Evolutionary conservation across 2,797 vertebrate genomes (phyloP).

Genomic region (Sarcophilus harrisii): DNA sequence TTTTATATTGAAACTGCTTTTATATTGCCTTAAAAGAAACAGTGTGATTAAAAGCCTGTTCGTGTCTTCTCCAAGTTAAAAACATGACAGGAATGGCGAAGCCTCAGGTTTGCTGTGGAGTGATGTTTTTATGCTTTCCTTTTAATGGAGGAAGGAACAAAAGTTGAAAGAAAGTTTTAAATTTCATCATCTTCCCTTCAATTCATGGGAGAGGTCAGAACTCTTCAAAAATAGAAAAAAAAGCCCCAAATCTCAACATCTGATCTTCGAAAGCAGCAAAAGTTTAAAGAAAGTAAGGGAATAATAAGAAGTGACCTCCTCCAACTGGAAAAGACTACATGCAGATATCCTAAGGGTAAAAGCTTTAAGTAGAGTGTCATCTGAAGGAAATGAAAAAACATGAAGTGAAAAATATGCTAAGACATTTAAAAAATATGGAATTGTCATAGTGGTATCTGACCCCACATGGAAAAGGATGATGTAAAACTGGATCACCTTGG

Average conservation of each 20-base stretch:
- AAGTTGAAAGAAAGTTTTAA: background rate
- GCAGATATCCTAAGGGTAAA: fast-evolving
- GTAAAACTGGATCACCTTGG: background rate
- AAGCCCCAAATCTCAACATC: background rate
- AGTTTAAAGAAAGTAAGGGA: background rate
- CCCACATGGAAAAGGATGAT: background rate
- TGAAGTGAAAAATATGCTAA: no score
- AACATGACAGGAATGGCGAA: fast-evolving
- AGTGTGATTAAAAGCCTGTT: background rate
- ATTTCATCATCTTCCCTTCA: background rate
- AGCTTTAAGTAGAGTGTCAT: background rate
- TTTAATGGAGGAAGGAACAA: background rate
- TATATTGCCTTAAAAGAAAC: background rate
- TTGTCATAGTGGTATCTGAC: background rate
- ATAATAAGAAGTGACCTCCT: background rate
- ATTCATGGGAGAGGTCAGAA: background rate
- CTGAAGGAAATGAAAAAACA: background rate
- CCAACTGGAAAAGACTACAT: background rate
- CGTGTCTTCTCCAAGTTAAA: background rate
- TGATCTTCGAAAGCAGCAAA: constrained; percentile 14
- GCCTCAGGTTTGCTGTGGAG: no score
- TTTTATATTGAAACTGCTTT: background rate
- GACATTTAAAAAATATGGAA: background rate
- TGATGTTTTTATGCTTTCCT: no score
- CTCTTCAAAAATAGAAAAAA: background rate